Conservation (phyloP, 1,140 invertebrate species). For the Drosophila nigromelanica region DNA sequence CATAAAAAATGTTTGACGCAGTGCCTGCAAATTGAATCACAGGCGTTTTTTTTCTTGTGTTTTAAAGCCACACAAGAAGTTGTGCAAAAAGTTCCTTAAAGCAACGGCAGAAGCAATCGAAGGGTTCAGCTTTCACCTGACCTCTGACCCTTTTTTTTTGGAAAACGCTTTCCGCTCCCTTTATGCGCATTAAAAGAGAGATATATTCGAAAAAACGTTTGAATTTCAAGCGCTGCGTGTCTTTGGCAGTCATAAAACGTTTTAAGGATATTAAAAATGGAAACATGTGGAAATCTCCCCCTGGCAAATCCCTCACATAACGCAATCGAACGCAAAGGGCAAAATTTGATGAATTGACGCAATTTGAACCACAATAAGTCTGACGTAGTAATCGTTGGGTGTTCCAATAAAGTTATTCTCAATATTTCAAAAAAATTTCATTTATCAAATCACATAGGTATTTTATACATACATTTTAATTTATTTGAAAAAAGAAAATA, state of each 20-base stretch:
- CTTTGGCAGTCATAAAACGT: constrained; percentile 60
- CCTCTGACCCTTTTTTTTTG: constrained; percentile 24
- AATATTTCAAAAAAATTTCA: neutral
- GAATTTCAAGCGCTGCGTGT: constrained; percentile 52
- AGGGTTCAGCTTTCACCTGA: constrained; percentile 9
- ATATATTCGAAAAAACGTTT: constrained; percentile 35
- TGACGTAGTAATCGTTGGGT: constrained; percentile 2
- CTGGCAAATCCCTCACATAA: neutral
- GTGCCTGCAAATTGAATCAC: constrained; percentile 50
- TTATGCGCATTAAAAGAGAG: constrained; percentile 55
- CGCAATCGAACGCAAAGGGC: constrained; percentile 17
- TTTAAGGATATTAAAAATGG: constrained; percentile 62
- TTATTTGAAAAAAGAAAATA: too few species aligned
- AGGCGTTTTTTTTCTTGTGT: neutral
- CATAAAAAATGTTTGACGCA: constrained; percentile 55
- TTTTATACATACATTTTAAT: too few species aligned
- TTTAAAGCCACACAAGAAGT: constrained; percentile 32
- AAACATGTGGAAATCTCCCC: constrained; percentile 38
- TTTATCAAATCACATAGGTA: too few species aligned
- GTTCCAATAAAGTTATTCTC: neutral
- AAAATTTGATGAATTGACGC: constrained; percentile 58
- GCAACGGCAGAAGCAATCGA: constrained; percentile 18
- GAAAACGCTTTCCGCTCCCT: constrained; percentile 26
- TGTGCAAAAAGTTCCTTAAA: neutral
- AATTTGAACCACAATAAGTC: constrained; percentile 46